These are phyloP conservation scores for Thereva nobilitata DNA, from an alignment of 2,888 invertebrate genomes.

Conservation along the genomic window DNA sequence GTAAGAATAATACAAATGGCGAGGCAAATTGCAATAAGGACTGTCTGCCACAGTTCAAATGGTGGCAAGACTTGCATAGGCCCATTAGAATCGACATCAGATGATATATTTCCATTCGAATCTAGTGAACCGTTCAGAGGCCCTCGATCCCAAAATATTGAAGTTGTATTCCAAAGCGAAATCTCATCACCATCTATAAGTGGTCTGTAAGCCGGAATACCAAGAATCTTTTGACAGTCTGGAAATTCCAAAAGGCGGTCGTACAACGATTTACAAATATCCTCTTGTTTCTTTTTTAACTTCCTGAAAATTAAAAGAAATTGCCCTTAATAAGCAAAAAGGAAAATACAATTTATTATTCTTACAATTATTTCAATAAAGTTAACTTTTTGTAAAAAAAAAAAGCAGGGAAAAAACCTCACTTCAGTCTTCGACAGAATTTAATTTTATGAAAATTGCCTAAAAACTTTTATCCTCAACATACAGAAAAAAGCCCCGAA, in stretches of 20 bases:
- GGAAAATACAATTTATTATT: background rate
- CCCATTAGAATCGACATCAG: conserved; percentile 43
- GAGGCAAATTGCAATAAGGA: conserved; percentile 84
- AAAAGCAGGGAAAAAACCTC: too few relatives aligned
- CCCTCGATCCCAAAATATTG: conserved; percentile 47
- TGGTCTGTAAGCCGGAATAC: conserved; percentile 57
- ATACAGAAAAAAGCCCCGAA: too few relatives aligned
- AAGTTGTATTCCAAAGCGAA: conserved; percentile 52
- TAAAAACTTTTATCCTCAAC: too few relatives aligned
- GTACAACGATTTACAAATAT: conserved; percentile 70
- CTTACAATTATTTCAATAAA: conserved; percentile 1
- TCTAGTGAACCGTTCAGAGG: conserved; percentile 51
- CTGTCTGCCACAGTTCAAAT: conserved; percentile 87
- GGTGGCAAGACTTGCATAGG: conserved; percentile 73
- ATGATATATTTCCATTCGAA: conserved; percentile 46
- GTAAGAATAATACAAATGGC: conserved; percentile 89
- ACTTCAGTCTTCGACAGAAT: too few relatives aligned
- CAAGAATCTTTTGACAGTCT: conserved; percentile 66
- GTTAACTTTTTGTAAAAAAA: background rate
- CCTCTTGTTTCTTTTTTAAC: conserved; percentile 73
- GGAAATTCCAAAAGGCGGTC: conserved; percentile 64
- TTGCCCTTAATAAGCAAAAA: background rate
- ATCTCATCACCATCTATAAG: conserved; percentile 58
- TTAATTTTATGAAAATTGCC: too few relatives aligned
- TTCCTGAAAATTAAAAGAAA: conserved; percentile 63